A percentile compares a stretch with the other conserved stretches of the same genome.
Conservation (phyloP, 92 coral and sea anemone species). For the Zoanthus solanderi region DNA sequence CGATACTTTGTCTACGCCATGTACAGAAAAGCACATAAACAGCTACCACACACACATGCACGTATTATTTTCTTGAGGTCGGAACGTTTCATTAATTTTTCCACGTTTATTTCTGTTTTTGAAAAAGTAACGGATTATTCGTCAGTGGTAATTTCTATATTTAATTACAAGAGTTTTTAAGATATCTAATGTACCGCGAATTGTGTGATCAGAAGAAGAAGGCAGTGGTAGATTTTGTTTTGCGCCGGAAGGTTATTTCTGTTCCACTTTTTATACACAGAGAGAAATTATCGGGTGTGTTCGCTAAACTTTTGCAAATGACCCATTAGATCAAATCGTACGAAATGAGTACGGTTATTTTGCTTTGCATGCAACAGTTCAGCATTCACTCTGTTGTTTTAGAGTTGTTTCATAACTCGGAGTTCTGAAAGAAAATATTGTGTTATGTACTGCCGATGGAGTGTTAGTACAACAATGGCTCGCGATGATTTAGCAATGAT, state of each 20-base stretch:
- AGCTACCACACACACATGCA: background rate
- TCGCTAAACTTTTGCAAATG: slow-evolving; percentile 10
- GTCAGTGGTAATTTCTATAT: slow-evolving; percentile 1
- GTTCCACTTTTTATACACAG: background rate
- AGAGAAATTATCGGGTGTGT: slow-evolving; percentile 39
- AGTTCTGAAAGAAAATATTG: background rate
- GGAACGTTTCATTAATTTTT: slow-evolving; percentile 21
- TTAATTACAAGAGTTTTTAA: background rate
- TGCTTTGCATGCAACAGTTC: background rate
- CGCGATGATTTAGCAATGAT: slow-evolving; percentile 33
- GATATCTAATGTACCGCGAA: background rate
- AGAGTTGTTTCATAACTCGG: background rate
- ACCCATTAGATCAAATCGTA: background rate
- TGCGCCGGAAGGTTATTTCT: background rate
- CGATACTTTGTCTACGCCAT: background rate
- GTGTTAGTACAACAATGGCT: background rate
- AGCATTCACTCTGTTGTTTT: background rate
- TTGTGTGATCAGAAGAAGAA: background rate
- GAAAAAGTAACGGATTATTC: background rate
- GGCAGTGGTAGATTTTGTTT: background rate
- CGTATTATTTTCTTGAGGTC: background rate
- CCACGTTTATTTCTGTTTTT: slow-evolving; percentile 13
- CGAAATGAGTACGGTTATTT: background rate
- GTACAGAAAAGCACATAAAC: background rate
- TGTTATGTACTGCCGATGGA: background rate